A percentile compares a stretch with the other conserved stretches of the same genome.
phyloP scores from a whole-genome alignment of 2,113 vertebrate genomes.

The Mobula birostris region DNA sequence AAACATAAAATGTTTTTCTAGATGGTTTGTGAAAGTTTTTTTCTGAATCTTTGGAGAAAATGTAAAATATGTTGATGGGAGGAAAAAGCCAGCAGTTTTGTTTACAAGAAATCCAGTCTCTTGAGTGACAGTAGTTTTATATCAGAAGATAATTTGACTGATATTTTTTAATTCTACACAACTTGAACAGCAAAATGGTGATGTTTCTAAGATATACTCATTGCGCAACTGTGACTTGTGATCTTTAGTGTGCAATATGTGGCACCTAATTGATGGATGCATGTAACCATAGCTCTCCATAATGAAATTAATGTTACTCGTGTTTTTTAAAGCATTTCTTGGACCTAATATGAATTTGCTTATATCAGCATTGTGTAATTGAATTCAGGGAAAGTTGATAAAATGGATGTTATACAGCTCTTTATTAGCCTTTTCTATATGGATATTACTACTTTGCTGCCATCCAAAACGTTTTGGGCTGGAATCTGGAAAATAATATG shows the following conservation, averaged over 20 bases:
- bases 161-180: neutral
- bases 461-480: neutral
- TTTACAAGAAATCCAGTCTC: conserved; percentile 21
- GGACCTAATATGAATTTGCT: neutral
- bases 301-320: neutral
- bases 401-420: neutral
- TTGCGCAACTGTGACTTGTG: neutral
- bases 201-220: neutral
- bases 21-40: conserved; percentile 15
- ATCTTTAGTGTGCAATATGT: neutral
- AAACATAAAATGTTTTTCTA: conserved; percentile 27
- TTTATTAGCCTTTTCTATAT: neutral
- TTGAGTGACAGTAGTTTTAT: neutral
- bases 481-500: conserved; percentile 11
- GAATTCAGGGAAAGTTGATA: neutral
- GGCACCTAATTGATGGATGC: neutral
- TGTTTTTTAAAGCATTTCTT: neutral
- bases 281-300: neutral
- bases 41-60: conserved; percentile 36
- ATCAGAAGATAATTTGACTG: neutral
- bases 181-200: conserved; percentile 16
- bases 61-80: neutral
- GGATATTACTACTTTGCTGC: neutral
- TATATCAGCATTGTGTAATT: neutral
- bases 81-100: conserved; percentile 16